phyloP scores from a whole-genome alignment of 1,140 invertebrate genomes.

The Leptopilina clavipes region DNA sequence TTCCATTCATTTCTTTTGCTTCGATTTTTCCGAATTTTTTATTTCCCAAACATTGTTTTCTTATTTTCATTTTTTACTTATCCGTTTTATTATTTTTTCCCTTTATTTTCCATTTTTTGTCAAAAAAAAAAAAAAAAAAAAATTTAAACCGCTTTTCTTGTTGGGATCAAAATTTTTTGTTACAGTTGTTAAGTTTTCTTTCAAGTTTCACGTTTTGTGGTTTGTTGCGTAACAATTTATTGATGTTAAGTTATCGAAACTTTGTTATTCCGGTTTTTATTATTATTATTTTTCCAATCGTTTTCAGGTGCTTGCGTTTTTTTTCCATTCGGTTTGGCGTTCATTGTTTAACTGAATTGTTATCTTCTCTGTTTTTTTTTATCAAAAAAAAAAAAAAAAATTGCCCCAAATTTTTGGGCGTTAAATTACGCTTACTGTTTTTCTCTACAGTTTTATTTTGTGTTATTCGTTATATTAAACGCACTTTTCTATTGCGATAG shows the following conservation, averaged over 20 bases:
- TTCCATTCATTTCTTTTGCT: too few species aligned
- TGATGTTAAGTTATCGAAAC: not conserved
- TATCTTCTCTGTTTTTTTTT: slow-evolving; percentile 34
- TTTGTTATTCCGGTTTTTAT: not conserved
- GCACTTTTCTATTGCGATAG: not conserved
- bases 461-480: slow-evolving; percentile 36
- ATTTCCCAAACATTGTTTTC: too few species aligned
- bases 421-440: slow-evolving; percentile 40
- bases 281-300: slow-evolving; percentile 18
- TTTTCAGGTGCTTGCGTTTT: slow-evolving; percentile 38
- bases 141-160: not conserved
- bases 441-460: slow-evolving; percentile 45
- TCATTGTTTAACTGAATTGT: slow-evolving; percentile 26
- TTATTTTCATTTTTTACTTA: not conserved
- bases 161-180: slow-evolving; percentile 26
- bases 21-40: too few species aligned
- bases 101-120: not conserved
- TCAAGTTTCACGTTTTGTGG: slow-evolving; percentile 6
- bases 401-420: not conserved
- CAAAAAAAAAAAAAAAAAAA: not conserved
- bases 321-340: slow-evolving; percentile 28
- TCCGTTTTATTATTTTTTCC: slow-evolving; percentile 6
- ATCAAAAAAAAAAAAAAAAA: not conserved
- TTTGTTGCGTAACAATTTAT: slow-evolving; percentile 28
- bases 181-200: slow-evolving; percentile 32